Base-by-base conservation (phyloP, 2,888 invertebrate species). In the Drosophila prostipennis region DNA sequence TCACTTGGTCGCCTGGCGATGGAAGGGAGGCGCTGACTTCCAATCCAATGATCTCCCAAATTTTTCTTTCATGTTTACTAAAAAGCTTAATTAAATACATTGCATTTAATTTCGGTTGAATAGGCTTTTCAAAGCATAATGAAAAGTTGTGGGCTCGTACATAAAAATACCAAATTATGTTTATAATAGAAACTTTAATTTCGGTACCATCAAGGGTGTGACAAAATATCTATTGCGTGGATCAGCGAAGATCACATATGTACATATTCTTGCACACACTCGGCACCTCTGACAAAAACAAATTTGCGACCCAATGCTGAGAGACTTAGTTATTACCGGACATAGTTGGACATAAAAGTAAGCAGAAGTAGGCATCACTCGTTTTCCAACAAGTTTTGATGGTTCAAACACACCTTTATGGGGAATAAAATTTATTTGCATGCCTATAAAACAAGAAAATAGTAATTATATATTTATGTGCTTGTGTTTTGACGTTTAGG, bases 1-100 rank as follows among this genome's bases (percentile, higher is more conserved):
- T 90, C 79, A 88, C 77, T 87, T 82, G 71, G 64, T 65, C 45
- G 67, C 52, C 52, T 52, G 65, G 37, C 65, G 7, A 45, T 52
- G 64, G 64, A n/a, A 74, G 78, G 75, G 69, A 63, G 76, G 68
- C 72, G 29, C 73, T 56, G 46, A 46, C 46, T 14, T 32, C 61
- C 72, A n/a, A n/a, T n/a, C n/a, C n/a, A n/a, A n/a, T n/a, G n/a
- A 13, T 10, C 16, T 37, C 3, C 1, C 1, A 13, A 23, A 36
- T 37, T 37, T 29, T 10, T 10, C 2, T 13, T 40, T 32, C 29
- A 32, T 6, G n/a, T 60, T 39, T 16, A 45, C 63, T 6, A 23
- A 48, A 16, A 16, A n/a, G 29, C 26, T 29, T 37, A 6, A n/a
- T 19, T 54, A 29, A 26, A 13, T 36, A 13, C 45, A 60, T 60